Base-by-base conservation (phyloP, 2,113 vertebrate genomes). In the Alectura lathami region DNA sequence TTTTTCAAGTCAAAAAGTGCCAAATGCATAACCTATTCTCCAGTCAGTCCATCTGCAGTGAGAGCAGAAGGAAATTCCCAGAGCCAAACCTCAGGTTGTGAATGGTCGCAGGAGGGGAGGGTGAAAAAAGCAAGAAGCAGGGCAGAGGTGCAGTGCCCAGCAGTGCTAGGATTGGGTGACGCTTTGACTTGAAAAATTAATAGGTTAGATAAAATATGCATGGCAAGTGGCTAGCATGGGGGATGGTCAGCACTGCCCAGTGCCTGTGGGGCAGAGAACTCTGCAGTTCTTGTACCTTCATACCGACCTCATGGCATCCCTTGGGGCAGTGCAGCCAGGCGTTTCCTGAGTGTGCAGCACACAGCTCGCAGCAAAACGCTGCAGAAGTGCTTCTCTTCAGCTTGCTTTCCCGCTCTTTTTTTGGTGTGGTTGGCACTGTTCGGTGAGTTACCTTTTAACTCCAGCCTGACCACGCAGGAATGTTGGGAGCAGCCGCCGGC, bases 271-370 rank as follows among this genome's bases (percentile, higher is more conserved):
- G 29, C 36, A 15, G 4, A 6, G 24, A n/a, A 36, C 81, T 88
- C 62, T 29, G 3, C 16, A 76, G 53, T 29, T 53, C 34, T 57
- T 67, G 22, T n/a, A 69, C 16, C 38, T 88, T 54, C 8, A 0
- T 17, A 21, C 4, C 16, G 6, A 27, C 36, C 57, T 62, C 3
- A 9, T 30, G 51, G 29, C 17, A 3, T 14, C 14, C 40, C 4
- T 15, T 23, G 45, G 59, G 24, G 40, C 22, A 0, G 20, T 0
- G 12, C 1, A 4, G 1, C 21, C 29, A 57, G 17, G 16, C 10
- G 8, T 23, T 34, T 29, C n/a, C 47, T 3, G 1, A 30, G 27
- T 17, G 0, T 7, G 50, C 0, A 9, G 56, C 56, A 57, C 56
- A n/a, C 56, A 22, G 32, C 32, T 57, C 21, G 11, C 54, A 57